Base-by-base conservation (phyloP, 2,888 invertebrate species). In the Coelopa pilipes region DNA sequence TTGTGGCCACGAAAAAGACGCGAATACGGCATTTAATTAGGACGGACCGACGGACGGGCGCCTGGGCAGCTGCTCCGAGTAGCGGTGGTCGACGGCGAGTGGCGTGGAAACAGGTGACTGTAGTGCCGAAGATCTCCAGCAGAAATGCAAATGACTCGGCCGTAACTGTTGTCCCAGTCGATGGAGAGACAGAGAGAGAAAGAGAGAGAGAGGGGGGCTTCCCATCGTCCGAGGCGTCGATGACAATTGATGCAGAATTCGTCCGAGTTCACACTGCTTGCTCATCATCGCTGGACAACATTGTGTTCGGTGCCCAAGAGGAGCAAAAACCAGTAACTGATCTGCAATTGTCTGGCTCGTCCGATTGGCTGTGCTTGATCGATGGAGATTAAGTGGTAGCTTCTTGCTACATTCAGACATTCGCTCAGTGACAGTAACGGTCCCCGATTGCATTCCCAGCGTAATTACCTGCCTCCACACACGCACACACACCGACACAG, bases 401-500 rank as follows among this genome's bases (percentile, higher is more conserved):
- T n/a, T 15, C 53, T 12, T 62, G n/a, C 10, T n/a, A 17, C 57
- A 12, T 13, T 13, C 24, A 12, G 62, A 62, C 34, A 24, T 62
- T 21, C 62, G 24, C 24, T 34, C 62, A 62, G 62, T 62, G 62
- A 62, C 62, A 62, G 45, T 62, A 62, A 62, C 62, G 62, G 62
- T 45, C 12, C 15, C 34, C 62, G 24, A 55, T 67, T 53, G n/a
- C 67, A 67, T 67, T 67, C 50, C 17, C 34, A 53, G 55, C 55
- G 60, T 70, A 46, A 70, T 70, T 70, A 60, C 55, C 34, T 4
- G 34, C 34, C 34, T 34, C 34, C 34, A 34, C 34, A 34, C 34
- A 34, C 34, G 7, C 34, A 34, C 34, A 34, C 34, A 34, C 34
- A 34, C 34, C 34, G 34, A 34, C 7, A n/a, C 34, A 34, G 34